These are phyloP conservation scores for Myotis daubentonii DNA, from an alignment of 2,797 vertebrate genomes.

Conservation along the genomic window DNA sequence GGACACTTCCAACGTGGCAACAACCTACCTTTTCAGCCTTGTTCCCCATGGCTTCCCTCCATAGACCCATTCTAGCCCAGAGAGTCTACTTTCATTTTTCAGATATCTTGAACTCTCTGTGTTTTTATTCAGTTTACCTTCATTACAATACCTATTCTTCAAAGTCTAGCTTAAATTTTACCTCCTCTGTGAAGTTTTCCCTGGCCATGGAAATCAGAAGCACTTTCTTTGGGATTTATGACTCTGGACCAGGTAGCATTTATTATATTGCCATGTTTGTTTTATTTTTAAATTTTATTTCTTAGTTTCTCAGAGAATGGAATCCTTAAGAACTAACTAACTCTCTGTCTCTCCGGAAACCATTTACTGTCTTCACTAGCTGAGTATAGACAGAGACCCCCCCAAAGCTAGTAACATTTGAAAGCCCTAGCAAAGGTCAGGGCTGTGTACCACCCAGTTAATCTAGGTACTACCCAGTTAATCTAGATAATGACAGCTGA, in stretches of 20 bases:
- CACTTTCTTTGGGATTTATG: neutral
- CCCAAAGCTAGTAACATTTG: no score
- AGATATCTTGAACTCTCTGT: neutral
- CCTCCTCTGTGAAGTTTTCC: neutral
- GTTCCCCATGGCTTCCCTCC: neutral
- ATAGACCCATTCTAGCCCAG: neutral
- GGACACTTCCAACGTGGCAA: neutral
- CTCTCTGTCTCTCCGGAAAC: neutral
- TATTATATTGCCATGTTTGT: neutral
- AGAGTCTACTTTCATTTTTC: neutral
- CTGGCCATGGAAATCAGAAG: neutral
- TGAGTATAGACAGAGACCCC: no score
- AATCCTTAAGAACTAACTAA: neutral
- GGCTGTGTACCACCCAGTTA: no score
- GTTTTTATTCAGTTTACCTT: neutral
- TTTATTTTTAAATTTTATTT: neutral
- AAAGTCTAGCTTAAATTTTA: neutral
- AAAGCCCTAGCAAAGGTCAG: no score
- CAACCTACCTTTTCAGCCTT: neutral
- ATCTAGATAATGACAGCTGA: no score
- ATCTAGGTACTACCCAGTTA: no score
- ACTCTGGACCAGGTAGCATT: neutral
- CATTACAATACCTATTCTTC: neutral
- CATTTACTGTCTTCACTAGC: no score
- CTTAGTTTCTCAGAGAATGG: neutral